A percentile compares a stretch with the other conserved stretches of the same genome.
Conservation (phyloP, 1,140 invertebrate species). For the Camponotus pennsylvanicus region DNA sequence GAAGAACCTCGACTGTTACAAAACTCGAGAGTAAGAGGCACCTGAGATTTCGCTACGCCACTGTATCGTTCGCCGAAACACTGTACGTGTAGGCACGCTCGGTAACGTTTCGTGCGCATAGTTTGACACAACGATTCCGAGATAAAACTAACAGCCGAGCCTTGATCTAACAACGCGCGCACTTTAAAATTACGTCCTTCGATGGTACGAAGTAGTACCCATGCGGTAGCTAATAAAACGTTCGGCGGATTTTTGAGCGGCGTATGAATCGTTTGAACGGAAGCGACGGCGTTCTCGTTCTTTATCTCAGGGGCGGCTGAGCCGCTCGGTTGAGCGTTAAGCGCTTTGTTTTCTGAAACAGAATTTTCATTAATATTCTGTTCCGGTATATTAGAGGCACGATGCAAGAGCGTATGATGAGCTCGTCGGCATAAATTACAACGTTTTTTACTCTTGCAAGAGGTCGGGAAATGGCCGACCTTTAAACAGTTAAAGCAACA, state of each 20-base stretch:
- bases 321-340: background rate
- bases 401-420: slow-evolving; percentile 56
- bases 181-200: slow-evolving; percentile 13
- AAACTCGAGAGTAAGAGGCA: background rate
- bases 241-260: background rate
- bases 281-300: background rate
- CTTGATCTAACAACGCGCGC: slow-evolving; percentile 57
- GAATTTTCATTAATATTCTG: background rate
- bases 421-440: too few species aligned
- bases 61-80: slow-evolving; percentile 38
- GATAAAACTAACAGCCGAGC: slow-evolving; percentile 45
- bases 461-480: too few species aligned
- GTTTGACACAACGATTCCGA: slow-evolving; percentile 27
- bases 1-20: too few species aligned
- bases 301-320: background rate
- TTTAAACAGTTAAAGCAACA: too few species aligned
- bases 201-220: background rate
- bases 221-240: background rate
- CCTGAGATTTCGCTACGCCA: background rate
- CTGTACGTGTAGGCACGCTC: background rate
- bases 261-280: background rate
- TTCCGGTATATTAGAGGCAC: background rate
- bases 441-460: too few species aligned
- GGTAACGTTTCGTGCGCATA: slow-evolving; percentile 20
- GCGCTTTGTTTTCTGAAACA: background rate